Evolutionary conservation across 2,888 invertebrate species (phyloP), one percentile per base, ranked within the genome.

Genomic region (Amiota minor): DNA sequence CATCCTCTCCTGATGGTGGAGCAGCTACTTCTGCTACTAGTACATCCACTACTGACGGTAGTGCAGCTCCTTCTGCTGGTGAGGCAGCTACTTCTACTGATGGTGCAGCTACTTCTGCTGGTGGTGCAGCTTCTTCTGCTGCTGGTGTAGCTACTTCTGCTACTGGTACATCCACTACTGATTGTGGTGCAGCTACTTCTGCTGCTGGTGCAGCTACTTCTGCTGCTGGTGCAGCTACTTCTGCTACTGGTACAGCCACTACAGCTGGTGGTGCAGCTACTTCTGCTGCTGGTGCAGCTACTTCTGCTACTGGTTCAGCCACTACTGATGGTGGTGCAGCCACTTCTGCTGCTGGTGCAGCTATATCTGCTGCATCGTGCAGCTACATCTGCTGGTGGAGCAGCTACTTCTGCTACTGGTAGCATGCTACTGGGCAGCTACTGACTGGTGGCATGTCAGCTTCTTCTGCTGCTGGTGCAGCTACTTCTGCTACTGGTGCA

Each of bases 71-170:
- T 20, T 18, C 59, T 16, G 59, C 3, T 18, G 59, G 16, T 16
- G 56, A 1, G 3, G 18, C 9, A 16, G 18, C 16, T 16, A 16
- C 14, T 10, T 9, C 53, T 16, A 9, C 67, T 11, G 50, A 12
- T 67, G 67, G 49, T n/a, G 35, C 47, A 16, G 18, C 2, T 53
- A 14, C 9, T 35, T 20, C 9, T n/a, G 68, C 18, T 62, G 62
- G n/a, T 62, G 23, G 12, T 20, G 59, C 11, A 45, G n/a, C 65
- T n/a, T 12, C 46, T 16, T 65, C 65, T 65, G 65, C 2, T 65
- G 20, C 12, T 46, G 16, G 9, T 0, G 47, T 35, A 14, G 65
- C 18, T 14, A 9, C 46, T 65, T 46, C 65, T n/a, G 16, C n/a
- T 47, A 10, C 9, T 46, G 47, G 46, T 35, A 16, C 47, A 2